Base-by-base conservation (phyloP, 2,113 vertebrate genomes). In the Myiagra hebetior region DNA sequence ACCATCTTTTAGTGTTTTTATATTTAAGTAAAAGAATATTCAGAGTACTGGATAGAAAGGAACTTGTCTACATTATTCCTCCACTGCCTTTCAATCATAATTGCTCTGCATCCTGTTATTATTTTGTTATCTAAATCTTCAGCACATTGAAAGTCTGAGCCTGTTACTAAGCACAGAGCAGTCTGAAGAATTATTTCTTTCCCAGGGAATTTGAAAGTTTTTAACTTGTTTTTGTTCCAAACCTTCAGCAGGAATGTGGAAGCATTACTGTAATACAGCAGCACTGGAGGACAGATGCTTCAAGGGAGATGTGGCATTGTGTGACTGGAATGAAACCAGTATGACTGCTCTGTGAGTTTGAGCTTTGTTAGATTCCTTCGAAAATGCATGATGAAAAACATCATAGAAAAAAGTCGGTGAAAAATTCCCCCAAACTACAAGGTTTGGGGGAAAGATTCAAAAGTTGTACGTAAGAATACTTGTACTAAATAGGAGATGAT, bases 91-190 rank as follows among this genome's bases (percentile, higher is more conserved):
- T 74, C n/a, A 23, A 15, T 42, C 39, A 35, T 74, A 7, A 15
- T 87, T 70, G 28, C 22, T 84, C 42, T 57, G 44, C 31, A 41
- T 73, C 11, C 21, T 72, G 6, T 28, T 65, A 10, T 22, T 81
- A 8, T 62, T 78, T 82, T 85, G 35, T 59, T 1, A 1, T 56
- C 8, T 21, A 52, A 44, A 50, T 44, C 27, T 76, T 85, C 42
- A 41, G 37, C 3, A 2, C 0, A 0, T 33, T 74, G 56, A 3
- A 63, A 56, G 4, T 55, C 33, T 49, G 46, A 78, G 44, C 9
- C 87, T 42, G 31, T 70, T 85, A 30, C 28, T 23, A 30, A 76
- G 63, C 42, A 15, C 27, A 39, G 10, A 84, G 41, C 7, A 84
- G 41, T 15, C 26, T 77, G 49, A 60, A 56, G 9, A 56, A 13